Percentiles rank a stretch among this genome's conserved stretches.
Conservation (phyloP, 35 echinoderm and acorn worm species). For the Anneissia japonica region DNA sequence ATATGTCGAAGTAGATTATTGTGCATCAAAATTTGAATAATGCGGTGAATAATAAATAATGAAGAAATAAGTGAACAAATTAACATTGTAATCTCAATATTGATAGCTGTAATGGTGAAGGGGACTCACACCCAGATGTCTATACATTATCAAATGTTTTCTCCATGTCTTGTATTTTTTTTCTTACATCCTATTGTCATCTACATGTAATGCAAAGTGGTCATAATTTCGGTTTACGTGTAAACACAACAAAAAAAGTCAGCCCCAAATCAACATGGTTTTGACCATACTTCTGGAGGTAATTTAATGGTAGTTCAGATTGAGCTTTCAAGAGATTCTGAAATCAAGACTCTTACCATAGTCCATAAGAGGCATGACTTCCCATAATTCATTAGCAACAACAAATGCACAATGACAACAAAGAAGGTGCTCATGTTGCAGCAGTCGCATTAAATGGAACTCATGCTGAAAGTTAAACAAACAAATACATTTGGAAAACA, state of each 20-base stretch:
- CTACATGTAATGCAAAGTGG: background rate
- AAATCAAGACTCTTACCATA: slow-evolving; percentile 50
- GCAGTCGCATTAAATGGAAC: slow-evolving; percentile 43
- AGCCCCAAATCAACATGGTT: background rate
- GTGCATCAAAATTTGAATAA: no score
- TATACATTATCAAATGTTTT: no score
- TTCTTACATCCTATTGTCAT: background rate
- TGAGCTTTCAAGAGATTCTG: background rate
- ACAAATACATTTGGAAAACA: background rate
- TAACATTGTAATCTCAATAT: no score
- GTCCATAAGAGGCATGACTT: slow-evolving; percentile 93
- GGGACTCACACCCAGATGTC: no score
- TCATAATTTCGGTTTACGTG: background rate
- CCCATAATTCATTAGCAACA: slow-evolving; percentile 73
- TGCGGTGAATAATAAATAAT: no score
- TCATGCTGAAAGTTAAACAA: slow-evolving; percentile 51
- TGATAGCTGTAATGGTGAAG: no score
- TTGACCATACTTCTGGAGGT: background rate
- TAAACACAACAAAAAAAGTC: background rate
- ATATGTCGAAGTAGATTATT: background rate
- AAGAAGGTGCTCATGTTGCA: slow-evolving; percentile 70
- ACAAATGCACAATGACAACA: slow-evolving; percentile 63
- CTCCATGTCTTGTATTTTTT: no score
- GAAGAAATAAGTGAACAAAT: no score
- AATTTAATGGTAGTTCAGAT: background rate